Percentiles rank a stretch among this genome's conserved stretches.
phyloP scores from a whole-genome alignment of 1,140 invertebrate species.

The Yoshiicerus persimilis region DNA sequence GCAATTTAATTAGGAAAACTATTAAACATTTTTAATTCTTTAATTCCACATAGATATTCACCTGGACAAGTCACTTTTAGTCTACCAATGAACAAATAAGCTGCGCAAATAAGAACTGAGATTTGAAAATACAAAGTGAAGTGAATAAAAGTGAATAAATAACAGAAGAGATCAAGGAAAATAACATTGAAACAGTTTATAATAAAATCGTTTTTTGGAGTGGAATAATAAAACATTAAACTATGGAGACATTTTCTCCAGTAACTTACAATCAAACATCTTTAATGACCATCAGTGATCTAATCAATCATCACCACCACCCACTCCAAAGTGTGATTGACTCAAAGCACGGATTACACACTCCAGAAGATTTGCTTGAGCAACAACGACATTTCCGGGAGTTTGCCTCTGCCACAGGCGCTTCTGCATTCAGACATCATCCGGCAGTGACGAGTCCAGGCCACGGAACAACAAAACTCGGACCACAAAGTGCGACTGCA shows the following conservation, averaged over 20 bases:
- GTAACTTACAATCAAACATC: conserved; percentile 40
- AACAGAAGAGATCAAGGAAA: too few species aligned
- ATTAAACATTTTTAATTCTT: too few species aligned
- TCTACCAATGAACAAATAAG: too few species aligned
- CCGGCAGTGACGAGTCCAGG: not conserved
- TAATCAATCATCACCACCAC: conserved; percentile 46
- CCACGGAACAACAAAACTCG: not conserved
- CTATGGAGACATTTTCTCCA: conserved; percentile 45
- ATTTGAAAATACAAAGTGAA: too few species aligned
- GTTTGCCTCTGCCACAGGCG: conserved; percentile 30
- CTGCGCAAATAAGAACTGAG: too few species aligned
- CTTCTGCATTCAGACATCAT: conserved; percentile 43
- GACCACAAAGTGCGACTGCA: conserved; percentile 21
- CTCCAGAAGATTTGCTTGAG: conserved; percentile 35
- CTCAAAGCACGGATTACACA: not conserved
- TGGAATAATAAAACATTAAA: not conserved
- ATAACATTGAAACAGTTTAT: too few species aligned
- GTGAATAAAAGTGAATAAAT: too few species aligned
- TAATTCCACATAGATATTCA: too few species aligned
- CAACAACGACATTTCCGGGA: conserved; percentile 46
- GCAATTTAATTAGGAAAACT: too few species aligned
- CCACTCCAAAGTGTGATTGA: not conserved
- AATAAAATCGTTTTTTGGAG: not conserved
- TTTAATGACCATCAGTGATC: conserved; percentile 47
- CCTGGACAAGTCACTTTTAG: too few species aligned